These are phyloP conservation scores for Ranitomeya variabilis DNA, from an alignment of 2,113 vertebrate species.

Conservation along the genomic window DNA sequence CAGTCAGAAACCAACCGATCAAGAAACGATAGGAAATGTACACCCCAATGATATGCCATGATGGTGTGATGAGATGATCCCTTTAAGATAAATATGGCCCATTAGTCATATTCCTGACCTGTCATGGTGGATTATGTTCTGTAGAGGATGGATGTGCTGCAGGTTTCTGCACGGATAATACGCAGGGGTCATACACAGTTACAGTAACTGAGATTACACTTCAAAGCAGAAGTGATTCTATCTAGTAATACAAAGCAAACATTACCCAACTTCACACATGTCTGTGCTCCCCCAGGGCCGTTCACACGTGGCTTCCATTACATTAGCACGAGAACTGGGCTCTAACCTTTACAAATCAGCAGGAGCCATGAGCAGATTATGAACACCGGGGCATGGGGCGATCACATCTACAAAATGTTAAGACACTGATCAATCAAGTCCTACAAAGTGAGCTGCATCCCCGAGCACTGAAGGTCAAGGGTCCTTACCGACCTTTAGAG, in stretches of 20 bases:
- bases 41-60: not conserved
- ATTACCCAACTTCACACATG: not conserved
- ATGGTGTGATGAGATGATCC: not conserved
- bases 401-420: not conserved
- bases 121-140: not conserved
- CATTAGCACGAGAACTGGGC: not conserved
- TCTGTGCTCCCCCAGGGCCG: no score
- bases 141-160: not conserved
- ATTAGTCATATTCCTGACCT: not conserved
- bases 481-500: not conserved
- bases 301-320: not conserved
- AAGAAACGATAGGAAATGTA: not conserved
- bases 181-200: not conserved
- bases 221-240: not conserved
- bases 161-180: not conserved
- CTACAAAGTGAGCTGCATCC: not conserved
- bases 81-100: not conserved
- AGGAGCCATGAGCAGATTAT: not conserved
- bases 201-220: not conserved
- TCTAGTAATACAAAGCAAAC: not conserved
- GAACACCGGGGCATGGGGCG: not conserved
- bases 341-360: not conserved
- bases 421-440: not conserved
- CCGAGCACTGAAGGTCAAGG: no score
- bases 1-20: not conserved